Base-by-base conservation (phyloP, 2,797 vertebrate genomes). In the Acanthis flammea region DNA sequence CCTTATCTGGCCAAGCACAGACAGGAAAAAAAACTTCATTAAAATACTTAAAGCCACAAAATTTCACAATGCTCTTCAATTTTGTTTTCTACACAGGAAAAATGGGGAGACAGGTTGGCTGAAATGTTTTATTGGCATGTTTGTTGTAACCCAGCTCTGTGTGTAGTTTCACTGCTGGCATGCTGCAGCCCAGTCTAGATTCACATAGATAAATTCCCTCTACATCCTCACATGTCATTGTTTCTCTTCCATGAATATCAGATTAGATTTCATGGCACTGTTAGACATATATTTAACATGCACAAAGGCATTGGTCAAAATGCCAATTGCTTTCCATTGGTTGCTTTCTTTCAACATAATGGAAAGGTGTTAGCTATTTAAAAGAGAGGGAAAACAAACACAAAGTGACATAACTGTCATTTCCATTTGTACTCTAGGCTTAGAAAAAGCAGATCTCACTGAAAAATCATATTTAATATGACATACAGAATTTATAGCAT, bases 311-410 rank as follows among this genome's bases (percentile, higher is more conserved):
- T 37, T 67, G 78, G 65, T 82, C 88, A 74, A 91, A 88, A 90
- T 54, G 50, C 70, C 82, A 53, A 19, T 85, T 67, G 45, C 42
- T 94, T 94, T 92, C 33, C 7, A 28, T 54, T 14, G 63, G 33
- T 92, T 86, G 19, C 54, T 84, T 88, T 58, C 62, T 86, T 75
- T 66, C 39, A 54, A 28, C 2, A 2, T 27, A 92, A 73, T 25
- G 27, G 62, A 53, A 82, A 85, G 75, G 42, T 58, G 61, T 54
- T 85, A 85, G 88, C 77, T 85, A 3, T 57, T 89, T 83, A 79
- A 90, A 92, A 73, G 60, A 86, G n/a, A 86, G 41, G 41, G 33
- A 53, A 86, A 92, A 10, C 89, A 89, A 95, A 91, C 54, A 51
- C 25, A 65, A 55, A 94, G 85, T 76, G 88, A 27, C 60, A 33